A percentile compares a stretch with the other conserved stretches of the same genome.
Evolutionary conservation across 2,113 vertebrate species (phyloP).

Genomic region (Epinephelus cyanopodus): DNA sequence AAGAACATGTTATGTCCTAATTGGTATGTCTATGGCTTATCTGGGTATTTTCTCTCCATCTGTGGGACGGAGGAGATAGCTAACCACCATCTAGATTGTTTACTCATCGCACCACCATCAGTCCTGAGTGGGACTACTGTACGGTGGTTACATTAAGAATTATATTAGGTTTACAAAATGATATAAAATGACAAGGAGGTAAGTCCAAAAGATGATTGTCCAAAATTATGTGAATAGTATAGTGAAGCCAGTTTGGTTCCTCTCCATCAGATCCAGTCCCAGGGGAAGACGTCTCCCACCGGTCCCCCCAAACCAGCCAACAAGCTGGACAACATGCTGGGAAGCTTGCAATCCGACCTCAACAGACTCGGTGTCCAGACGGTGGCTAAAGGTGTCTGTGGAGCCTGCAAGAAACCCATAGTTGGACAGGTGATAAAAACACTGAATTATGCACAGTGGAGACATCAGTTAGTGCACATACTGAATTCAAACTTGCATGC

Average conservation of each 20-base stretch:
- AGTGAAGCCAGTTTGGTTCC: constrained; percentile 10
- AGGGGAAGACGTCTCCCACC: constrained; percentile 88
- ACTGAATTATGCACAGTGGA: neutral
- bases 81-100: neutral
- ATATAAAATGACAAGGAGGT: neutral
- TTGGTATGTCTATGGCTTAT: neutral
- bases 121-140: neutral
- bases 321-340: constrained; percentile 97
- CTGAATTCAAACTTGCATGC: neutral
- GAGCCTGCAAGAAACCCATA: constrained; percentile 97
- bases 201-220: constrained; percentile 3
- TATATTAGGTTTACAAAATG: neutral
- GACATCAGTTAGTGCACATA: neutral
- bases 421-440: constrained; percentile 90
- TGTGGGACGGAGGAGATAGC: neutral
- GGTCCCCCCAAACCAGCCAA: constrained; percentile 90
- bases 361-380: constrained; percentile 95
- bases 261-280: constrained; percentile 89
- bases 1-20: neutral
- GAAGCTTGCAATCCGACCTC: constrained; percentile 95
- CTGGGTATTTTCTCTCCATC: neutral
- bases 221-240: neutral
- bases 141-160: neutral
- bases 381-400: constrained; percentile 94
- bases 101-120: neutral